Percentiles rank a stretch among this genome's conserved stretches.
phyloP scores from a whole-genome alignment of 2,113 vertebrate genomes.

The Oreotragus oreotragus region DNA sequence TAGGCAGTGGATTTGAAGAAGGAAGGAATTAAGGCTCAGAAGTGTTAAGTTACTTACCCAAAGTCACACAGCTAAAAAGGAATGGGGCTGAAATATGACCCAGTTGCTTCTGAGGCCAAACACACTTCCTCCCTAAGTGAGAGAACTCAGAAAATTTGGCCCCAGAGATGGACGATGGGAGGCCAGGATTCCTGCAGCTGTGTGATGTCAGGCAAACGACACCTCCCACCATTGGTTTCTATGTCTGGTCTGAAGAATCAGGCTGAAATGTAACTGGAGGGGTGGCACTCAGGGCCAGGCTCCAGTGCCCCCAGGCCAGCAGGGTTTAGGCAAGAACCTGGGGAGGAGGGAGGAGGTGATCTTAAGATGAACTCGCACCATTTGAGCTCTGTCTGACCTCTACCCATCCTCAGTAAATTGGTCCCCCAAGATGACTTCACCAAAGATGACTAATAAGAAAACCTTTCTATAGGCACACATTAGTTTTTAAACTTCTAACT shows the following conservation, averaged over 20 bases:
- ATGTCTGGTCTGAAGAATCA: background rate
- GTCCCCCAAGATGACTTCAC: background rate
- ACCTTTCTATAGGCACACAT: background rate
- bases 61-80: background rate
- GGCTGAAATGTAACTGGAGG: background rate
- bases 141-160: background rate
- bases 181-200: background rate
- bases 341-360: no score
- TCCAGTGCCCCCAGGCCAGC: background rate
- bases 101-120: background rate
- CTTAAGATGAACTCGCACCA: background rate
- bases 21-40: background rate
- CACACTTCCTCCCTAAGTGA: background rate
- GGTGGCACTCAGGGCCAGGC: background rate
- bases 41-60: background rate
- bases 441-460: background rate
- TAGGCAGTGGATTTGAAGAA: background rate
- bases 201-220: no score
- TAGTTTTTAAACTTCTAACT: background rate
- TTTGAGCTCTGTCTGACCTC: background rate
- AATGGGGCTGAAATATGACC: background rate
- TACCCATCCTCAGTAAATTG: background rate
- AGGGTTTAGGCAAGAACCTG: background rate
- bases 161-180: background rate
- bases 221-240: background rate